Evolutionary conservation across 2,888 invertebrate genomes (phyloP), one percentile per base, ranked within the genome.

Genomic region (Drosophila kambysellisi): DNA sequence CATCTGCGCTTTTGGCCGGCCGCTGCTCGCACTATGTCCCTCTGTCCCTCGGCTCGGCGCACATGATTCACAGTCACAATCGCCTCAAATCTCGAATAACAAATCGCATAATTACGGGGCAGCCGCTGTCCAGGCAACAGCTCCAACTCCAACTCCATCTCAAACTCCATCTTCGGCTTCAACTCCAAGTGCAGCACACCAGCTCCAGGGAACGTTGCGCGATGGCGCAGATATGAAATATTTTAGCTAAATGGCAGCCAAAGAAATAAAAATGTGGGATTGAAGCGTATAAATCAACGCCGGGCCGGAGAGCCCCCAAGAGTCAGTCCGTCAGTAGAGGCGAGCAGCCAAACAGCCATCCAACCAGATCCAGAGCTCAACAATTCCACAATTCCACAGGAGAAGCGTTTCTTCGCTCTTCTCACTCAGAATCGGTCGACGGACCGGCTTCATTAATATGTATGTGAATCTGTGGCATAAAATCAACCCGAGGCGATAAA

Each of bases 61-160:
- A 82, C 90, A 88, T 88, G 90, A 90, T 92, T 91, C 91, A 90
- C 91, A 88, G 89, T 91, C 92, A 84, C 91, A 91, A 92, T 92
- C 92, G 91, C 82, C 92, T 91, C 91, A 89, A 91, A 92, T 91
- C 92, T 91, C 91, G 85, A 88, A 92, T 91, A 92, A 92, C 91
- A 92, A 92, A 92, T 92, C 92, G 92, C 91, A 92, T 92, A 92
- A 92, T 92, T 92, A 91, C 91, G 91, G 92, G 89, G 85, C 91
- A 87, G 86, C 83, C 85, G 90, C 81, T 85, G 90, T 79, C 86
- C 86, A 81, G 67, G 35, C 69, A 41, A 33, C 67, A 61, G 56
- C 53, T 60, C 1, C 58, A 64, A 68, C 59, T 20, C 43, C 64
- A 65, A 25, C 57, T 60, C 30, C 59, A 20, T 43, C 59, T 72